Conservation (phyloP, 2,888 invertebrate genomes). For the Sinhomidia bicolor region DNA sequence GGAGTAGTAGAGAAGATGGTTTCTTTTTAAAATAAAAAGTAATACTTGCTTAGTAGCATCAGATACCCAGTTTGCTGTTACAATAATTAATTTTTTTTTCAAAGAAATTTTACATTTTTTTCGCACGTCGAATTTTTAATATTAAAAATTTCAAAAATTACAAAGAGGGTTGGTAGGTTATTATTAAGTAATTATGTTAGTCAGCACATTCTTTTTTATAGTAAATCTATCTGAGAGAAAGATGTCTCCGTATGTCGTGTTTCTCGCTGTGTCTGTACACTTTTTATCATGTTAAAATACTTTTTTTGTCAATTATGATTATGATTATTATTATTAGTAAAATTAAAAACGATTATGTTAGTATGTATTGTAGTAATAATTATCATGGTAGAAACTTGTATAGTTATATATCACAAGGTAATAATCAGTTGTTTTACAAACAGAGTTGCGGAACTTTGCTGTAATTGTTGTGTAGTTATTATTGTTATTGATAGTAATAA, state of each 20-base stretch:
- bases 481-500: neutral
- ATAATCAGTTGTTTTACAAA: constrained; percentile 63
- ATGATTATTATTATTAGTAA: neutral
- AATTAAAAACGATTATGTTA: neutral
- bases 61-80: neutral
- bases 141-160: constrained; percentile 4
- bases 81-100: neutral
- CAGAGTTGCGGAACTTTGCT: constrained; percentile 22
- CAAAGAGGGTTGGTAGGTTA: neutral
- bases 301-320: neutral
- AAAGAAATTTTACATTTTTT: neutral
- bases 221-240: neutral
- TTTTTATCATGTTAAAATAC: constrained; percentile 9
- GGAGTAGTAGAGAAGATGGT: neutral
- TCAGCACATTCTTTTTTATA: neutral
- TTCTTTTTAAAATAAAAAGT: neutral
- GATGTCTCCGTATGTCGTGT: neutral
- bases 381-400: constrained; percentile 47
- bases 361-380: neutral
- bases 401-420: constrained; percentile 66
- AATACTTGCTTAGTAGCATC: constrained; percentile 5
- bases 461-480: neutral
- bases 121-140: neutral
- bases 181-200: neutral
- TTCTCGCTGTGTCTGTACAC: neutral